phyloP scores from a whole-genome alignment of 2,113 vertebrate genomes.

The Bufo gargarizans region DNA sequence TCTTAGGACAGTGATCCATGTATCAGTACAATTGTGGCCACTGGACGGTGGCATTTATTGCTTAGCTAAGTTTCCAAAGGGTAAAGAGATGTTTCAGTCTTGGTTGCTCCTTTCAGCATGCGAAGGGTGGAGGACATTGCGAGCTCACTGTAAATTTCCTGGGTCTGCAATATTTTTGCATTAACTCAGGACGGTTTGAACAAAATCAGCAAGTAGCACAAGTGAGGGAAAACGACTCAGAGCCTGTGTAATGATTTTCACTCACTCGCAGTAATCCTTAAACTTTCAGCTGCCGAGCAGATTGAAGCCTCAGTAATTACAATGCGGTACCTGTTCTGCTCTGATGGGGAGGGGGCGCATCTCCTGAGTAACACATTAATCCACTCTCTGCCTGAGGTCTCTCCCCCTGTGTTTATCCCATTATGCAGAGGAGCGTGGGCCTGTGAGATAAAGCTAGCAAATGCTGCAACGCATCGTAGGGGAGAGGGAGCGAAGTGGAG shows the following conservation, averaged over 20 bases:
- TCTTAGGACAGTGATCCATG: neutral
- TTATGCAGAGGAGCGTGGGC: constrained; percentile 61
- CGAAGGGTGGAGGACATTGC: neutral
- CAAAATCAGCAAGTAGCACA: constrained; percentile 58
- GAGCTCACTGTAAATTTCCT: constrained; percentile 47
- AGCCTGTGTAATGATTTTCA: constrained; percentile 66
- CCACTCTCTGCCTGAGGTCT: constrained; percentile 61
- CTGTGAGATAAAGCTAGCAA: constrained; percentile 61
- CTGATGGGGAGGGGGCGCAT: constrained; percentile 64
- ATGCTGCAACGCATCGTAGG: constrained; percentile 49
- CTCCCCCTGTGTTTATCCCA: constrained; percentile 62
- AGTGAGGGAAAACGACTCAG: constrained; percentile 62
- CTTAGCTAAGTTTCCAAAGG: neutral
- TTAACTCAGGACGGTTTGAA: constrained; percentile 64
- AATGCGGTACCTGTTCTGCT: constrained; percentile 63
- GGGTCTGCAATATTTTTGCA: constrained; percentile 63
- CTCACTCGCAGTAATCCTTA: constrained; percentile 66
- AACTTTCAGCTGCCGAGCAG: constrained; percentile 60
- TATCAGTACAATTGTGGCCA: neutral
- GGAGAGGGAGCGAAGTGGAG: constrained; percentile 34
- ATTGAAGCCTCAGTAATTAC: constrained; percentile 60
- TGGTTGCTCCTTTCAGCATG: neutral
- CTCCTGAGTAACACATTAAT: constrained; percentile 59
- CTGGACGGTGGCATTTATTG: neutral
- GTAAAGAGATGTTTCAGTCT: neutral